Evolutionary conservation across 1,140 invertebrate species (phyloP), one percentile per base, ranked within the genome.

Genomic region (Cecropterus lyciades): DNA sequence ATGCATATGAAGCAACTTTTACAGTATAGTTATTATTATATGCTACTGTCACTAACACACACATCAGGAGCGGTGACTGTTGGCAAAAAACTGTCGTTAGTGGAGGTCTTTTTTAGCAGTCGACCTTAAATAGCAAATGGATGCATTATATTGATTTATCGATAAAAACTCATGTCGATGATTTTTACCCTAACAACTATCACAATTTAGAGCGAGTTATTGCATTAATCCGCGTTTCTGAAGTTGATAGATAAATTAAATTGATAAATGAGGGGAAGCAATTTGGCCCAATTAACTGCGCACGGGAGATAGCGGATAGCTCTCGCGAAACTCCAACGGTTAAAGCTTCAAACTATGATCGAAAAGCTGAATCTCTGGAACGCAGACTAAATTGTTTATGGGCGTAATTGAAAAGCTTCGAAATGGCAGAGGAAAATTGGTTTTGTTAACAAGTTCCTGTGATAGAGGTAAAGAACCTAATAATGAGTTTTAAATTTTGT

Each of bases 221-320:
- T 33, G 6, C 3, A 10, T 10, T 8, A 33, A 33, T 33, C 30
- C 3, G 9, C 1, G 6, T 77, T 71, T 60, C 49, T 64, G 51
- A 62, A 72, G 65, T 56, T 57, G 45, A 65, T 69, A 75, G 75
- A 80, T 80, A 80, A 80, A 80, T 77, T 75, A 78, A 77, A 75
- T 70, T 65, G 75, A 80, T 80, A 80, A 67, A 65, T 60, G 56
- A 46, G 65, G 13, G 20, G 46, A 45, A 69, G 72, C 75, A 77
- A 78, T 78, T 80, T 77, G 70, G 66, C 49, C 69, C 72, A 73
- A 79, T 79, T 73, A 71, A 48, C 63, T 40, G 8, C 16, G 13
- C 37, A 30, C 57, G 17, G 70, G 55, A 52, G 70, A 73, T 66
- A 71, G 60, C 65, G 30, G 56, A 46, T 46, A 27, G 42, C 16